Conservation (phyloP, 2,113 vertebrate species). For the Columba livia region DNA sequence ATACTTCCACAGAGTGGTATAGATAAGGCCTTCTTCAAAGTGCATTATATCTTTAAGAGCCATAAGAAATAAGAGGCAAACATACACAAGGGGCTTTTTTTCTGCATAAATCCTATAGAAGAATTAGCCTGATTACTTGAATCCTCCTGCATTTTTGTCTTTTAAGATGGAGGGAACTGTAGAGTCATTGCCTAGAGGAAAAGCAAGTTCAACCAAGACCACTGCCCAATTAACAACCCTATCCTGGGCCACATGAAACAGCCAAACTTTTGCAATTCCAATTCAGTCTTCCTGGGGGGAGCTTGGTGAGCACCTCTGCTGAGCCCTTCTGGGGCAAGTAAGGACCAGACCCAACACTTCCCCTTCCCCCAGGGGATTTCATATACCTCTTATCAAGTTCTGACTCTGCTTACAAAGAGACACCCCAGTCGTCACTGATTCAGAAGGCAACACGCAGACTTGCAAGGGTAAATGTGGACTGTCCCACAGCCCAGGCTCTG, state of each 20-base stretch:
- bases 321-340: neutral
- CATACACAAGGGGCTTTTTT: neutral
- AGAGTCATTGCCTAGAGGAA: neutral
- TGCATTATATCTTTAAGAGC: neutral
- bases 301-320: neutral
- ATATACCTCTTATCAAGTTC: neutral
- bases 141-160: neutral
- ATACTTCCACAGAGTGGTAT: neutral
- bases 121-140: neutral
- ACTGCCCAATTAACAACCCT: neutral
- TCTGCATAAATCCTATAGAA: neutral
- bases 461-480: neutral
- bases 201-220: neutral
- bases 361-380: neutral
- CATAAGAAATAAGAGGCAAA: neutral
- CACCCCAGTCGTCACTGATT: neutral
- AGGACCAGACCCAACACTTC: neutral
- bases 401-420: neutral
- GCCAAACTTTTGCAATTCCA: neutral
- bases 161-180: neutral
- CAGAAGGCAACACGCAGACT: neutral
- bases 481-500: neutral
- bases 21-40: neutral
- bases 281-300: neutral
- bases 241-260: neutral